Evolutionary conservation across 2,888 invertebrate species (phyloP), one percentile per base, ranked within the genome.

Genomic region (Erebia ligea): DNA sequence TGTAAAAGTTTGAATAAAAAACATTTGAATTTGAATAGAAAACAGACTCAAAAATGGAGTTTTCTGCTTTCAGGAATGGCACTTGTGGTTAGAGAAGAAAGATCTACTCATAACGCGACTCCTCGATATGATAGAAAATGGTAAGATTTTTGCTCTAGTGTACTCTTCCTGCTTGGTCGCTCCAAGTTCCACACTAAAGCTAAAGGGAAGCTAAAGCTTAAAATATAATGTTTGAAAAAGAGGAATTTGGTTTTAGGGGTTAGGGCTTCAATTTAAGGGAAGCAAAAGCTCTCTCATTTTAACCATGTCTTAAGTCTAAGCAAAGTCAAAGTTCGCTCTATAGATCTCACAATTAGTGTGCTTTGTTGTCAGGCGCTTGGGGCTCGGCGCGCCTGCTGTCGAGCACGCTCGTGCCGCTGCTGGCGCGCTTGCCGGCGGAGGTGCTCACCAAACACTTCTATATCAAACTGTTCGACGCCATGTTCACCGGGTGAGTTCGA

Each of bases 371-470:
- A 89, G 97, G 96, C 65, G 98, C 97, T 0, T 95, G 96, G 89
- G 97, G 97, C 40, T 97, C 96, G 86, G 97, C 97, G 10, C 89
- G 94, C 67, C 93, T 95, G 9, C 94, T 98, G 77, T 96, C 95
- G 72, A 96, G 96, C 21, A 95, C 96, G 85, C 86, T 98, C 69
- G 88, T 98, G 69, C 97, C 97, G 11, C 92, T 98, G 73, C 83
- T 98, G 63, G 96, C 97, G 4, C 94, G 95, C 78, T 89, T 97
- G 77, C 96, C 96, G 8, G 86, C 88, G 19, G 90, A 94, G 34
- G 78, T 94, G 68, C 85, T 93, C 63, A 88, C 92, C 34, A 86
- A 88, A 42, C 87, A 92, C 19, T 95, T 97, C 78, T 96, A 95
- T 77, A 84, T 86, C 11, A 92, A 94, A 63, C 96, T 97, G 82